A percentile compares a stretch with the other conserved stretches of the same genome.
phyloP scores from a whole-genome alignment of 2,888 invertebrate genomes.

The Syrphus vitripennis region DNA sequence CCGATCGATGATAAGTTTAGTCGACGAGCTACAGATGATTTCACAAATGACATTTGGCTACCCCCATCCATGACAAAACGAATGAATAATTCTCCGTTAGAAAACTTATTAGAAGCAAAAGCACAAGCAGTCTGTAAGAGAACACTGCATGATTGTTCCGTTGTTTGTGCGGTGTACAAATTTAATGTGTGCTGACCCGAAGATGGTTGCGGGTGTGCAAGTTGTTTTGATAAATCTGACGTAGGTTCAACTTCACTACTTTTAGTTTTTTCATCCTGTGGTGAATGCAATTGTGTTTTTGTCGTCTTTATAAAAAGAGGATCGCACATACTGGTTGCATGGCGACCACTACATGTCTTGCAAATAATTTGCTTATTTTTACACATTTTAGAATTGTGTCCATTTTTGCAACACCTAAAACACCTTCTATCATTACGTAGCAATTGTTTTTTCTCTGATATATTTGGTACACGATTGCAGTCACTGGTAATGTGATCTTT shows the following conservation, averaged over 20 bases:
- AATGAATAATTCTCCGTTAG: neutral
- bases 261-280: neutral
- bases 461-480: neutral
- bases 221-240: neutral
- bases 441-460: neutral
- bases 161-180: slow-evolving; percentile 6
- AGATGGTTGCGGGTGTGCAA: neutral
- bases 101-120: neutral
- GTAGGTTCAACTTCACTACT: neutral
- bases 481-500: neutral
- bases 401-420: neutral
- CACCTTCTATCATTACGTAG: neutral
- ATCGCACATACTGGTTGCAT: slow-evolving; percentile 24
- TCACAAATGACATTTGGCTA: too few relatives aligned
- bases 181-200: neutral
- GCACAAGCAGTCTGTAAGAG: neutral
- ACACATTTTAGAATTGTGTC: neutral
- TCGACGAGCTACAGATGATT: neutral
- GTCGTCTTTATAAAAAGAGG: neutral
- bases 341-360: neutral
- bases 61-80: slow-evolving; percentile 9
- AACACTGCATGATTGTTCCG: slow-evolving; percentile 3
- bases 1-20: slow-evolving; percentile 4
- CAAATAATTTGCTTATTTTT: too few relatives aligned
- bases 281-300: too few relatives aligned